These are phyloP conservation scores for Brachypteracias leptosomus DNA, from an alignment of 2,113 vertebrate species.

Conservation along the genomic window DNA sequence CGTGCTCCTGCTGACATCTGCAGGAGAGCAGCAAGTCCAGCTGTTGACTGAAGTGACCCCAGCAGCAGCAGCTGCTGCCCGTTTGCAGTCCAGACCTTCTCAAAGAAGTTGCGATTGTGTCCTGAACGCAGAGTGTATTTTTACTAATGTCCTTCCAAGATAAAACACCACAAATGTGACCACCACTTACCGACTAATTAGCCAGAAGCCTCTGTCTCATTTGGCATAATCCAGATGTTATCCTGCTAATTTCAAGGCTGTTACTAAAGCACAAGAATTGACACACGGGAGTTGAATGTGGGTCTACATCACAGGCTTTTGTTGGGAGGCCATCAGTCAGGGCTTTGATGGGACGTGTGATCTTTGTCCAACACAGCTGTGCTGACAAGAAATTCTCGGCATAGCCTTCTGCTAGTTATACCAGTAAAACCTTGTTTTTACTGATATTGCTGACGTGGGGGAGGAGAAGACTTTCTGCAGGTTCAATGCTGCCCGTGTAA, in stretches of 20 bases:
- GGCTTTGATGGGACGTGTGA: constrained; percentile 43
- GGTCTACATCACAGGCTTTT: neutral
- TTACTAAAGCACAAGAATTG: neutral
- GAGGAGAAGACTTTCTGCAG: neutral
- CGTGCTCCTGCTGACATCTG: neutral
- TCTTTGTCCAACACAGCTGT: constrained; percentile 53
- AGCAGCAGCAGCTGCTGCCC: constrained; percentile 9
- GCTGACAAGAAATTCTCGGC: constrained; percentile 1
- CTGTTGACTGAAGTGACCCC: neutral
- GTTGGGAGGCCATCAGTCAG: neutral
- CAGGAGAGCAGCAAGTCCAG: neutral
- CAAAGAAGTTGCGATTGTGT: neutral
- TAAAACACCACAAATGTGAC: neutral
- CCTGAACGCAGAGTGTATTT: neutral
- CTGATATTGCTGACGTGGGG: neutral
- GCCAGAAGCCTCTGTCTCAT: neutral
- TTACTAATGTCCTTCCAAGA: constrained; percentile 1
- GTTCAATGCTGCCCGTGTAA: neutral
- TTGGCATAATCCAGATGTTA: neutral
- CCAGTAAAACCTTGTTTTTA: neutral
- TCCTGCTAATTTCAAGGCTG: constrained; percentile 11
- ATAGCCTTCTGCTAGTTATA: neutral
- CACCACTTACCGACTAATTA: neutral
- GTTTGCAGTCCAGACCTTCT: neutral
- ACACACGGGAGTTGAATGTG: neutral